phyloP scores from a whole-genome alignment of 2,113 vertebrate genomes.

The Polypterus senegalus region DNA sequence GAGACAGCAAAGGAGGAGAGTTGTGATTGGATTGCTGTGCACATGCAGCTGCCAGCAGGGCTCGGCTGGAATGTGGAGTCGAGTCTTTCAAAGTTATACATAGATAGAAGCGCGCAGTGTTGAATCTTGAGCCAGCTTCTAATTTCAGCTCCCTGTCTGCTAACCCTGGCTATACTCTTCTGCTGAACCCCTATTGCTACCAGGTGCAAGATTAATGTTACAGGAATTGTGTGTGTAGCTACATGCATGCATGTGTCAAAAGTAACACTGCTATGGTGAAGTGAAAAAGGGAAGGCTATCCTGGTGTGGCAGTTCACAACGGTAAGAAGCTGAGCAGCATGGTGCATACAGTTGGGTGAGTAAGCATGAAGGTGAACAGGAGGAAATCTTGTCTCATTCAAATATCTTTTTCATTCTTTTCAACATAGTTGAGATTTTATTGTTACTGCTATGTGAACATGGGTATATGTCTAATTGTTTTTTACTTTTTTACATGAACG shows the following conservation, averaged over 20 bases:
- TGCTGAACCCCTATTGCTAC: conserved; percentile 26
- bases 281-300: conserved; percentile 14
- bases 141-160: conserved; percentile 48
- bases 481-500: no score
- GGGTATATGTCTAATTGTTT: no score
- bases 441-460: no score
- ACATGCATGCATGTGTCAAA: conserved; percentile 18
- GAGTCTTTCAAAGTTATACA: conserved; percentile 81
- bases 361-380: conserved; percentile 12
- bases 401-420: no score
- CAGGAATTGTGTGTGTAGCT: conserved; percentile 9
- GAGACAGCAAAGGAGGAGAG: conserved; percentile 32
- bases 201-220: conserved; percentile 14
- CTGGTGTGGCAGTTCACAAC: conserved; percentile 21
- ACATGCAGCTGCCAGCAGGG: conserved; percentile 63
- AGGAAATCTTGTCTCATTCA: no score
- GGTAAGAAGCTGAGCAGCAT: conserved; percentile 34
- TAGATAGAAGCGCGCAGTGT: conserved; percentile 74
- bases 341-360: conserved; percentile 67
- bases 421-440: no score
- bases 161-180: conserved; percentile 27
- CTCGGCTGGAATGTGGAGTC: conserved; percentile 82
- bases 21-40: conserved; percentile 64
- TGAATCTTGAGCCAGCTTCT: conserved; percentile 58
- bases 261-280: conserved; percentile 7